A percentile compares a stretch with the other conserved stretches of the same genome.
These are phyloP conservation scores for Brachycybe producta DNA, from an alignment of 2,888 invertebrate species.

Conservation along the genomic window DNA sequence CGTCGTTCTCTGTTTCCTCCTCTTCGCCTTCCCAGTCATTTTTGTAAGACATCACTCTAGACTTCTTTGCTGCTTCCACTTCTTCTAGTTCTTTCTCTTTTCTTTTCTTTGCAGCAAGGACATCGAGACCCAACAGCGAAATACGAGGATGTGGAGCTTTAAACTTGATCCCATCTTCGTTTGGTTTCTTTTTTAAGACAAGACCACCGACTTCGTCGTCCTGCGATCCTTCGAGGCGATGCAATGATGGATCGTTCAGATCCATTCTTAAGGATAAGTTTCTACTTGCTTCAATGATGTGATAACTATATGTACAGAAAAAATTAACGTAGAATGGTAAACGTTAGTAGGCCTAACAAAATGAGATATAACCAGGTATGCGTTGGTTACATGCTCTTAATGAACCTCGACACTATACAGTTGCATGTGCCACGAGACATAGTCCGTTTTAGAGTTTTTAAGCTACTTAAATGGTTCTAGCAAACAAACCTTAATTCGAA, in stretches of 20 bases:
- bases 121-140: constrained; percentile 70
- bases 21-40: constrained; percentile 22
- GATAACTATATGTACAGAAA: no score
- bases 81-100: constrained; percentile 30
- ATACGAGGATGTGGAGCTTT: constrained; percentile 31
- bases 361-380: no score
- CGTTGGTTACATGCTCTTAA: no score
- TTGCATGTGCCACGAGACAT: no score
- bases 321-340: no score
- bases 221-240: constrained; percentile 56
- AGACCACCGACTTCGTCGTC: constrained; percentile 46
- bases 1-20: constrained; percentile 17
- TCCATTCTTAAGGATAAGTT: constrained; percentile 24
- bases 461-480: no score
- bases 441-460: no score
- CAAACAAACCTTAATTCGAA: no score
- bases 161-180: constrained; percentile 22
- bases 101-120: constrained; percentile 49
- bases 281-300: no score
- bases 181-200: constrained; percentile 15
- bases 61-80: constrained; percentile 23
- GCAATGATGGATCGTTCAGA: constrained; percentile 44
- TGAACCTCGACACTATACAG: no score
- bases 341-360: no score
- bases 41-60: constrained; percentile 1